Evolutionary conservation across 2,113 vertebrate genomes (phyloP), one percentile per base, ranked within the genome.

Genomic region (Psittacus erithacus): DNA sequence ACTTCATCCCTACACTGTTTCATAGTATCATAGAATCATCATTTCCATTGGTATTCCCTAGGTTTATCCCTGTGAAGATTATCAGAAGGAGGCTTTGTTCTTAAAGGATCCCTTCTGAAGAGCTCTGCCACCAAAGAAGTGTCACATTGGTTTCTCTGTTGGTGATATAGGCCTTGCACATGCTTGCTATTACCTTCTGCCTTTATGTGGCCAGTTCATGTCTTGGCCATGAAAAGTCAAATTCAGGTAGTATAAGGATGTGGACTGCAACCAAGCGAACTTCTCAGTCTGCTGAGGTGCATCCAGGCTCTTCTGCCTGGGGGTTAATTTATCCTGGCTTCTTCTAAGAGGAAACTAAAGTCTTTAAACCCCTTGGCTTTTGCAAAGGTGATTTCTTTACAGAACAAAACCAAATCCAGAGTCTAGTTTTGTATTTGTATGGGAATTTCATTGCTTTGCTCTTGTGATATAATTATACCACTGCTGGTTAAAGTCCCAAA

Each of bases 401-500:
- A 59, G 86, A 81, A 57, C 17, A 68, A 64, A 87, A 41, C 0
- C 38, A 62, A 88, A 82, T 49, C 11, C 7, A 8, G 17, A 74
- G 14, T 65, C 17, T 49, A n/a, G 14, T 29, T 11, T 76, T 46
- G 15, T 68, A 52, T 87, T 95, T 92, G 16, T 46, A 41, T 0
- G 7, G 47, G 86, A 52, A 38, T 68, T 71, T 52, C 24, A 41
- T 87, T 83, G 7, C 18, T 95, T 87, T 87, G 18, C 16, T 65
- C 16, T 76, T 62, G 8, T 52, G 60, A 68, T 89, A 62, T 84
- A 87, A 92, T 93, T 94, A 65, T n/a, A 62, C 15, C 55, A 28
- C 29, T 92, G 60, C 50, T 92, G 62, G 39, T 89, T 73, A 1
- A 9, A 82, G 38, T 94, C 62, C 35, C 47, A 84, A 74, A 90